A percentile compares a stretch with the other conserved stretches of the same genome.
Evolutionary conservation across 2,113 vertebrate species (phyloP).

Genomic region (Furnarius figulus): DNA sequence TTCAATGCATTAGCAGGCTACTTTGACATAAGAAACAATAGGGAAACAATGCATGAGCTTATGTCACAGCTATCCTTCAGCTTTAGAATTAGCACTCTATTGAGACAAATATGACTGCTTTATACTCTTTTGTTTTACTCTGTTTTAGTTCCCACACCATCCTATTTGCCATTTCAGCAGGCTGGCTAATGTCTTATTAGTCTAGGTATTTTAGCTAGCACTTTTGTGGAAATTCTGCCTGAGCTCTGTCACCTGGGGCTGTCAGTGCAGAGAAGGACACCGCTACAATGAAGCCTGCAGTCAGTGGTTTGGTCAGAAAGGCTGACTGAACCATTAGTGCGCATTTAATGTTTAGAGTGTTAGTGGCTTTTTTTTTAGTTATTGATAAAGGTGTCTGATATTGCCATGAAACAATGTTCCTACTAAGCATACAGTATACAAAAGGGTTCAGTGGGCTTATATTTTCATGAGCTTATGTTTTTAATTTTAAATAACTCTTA

Average conservation of each 20-base stretch:
- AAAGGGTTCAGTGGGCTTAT: background rate
- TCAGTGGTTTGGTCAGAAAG: background rate
- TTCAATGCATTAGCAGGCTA: background rate
- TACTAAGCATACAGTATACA: background rate
- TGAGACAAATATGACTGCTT: background rate
- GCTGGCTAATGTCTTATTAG: background rate
- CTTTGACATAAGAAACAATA: background rate
- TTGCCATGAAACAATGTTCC: background rate
- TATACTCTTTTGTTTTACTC: too few relatives aligned
- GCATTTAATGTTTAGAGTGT: background rate
- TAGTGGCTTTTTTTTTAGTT: background rate
- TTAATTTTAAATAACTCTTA: background rate
- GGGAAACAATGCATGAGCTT: background rate
- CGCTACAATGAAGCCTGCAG: background rate
- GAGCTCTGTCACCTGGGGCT: background rate
- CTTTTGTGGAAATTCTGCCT: background rate
- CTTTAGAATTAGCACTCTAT: background rate
- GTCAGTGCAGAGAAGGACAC: fast-evolving
- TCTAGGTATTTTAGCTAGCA: background rate
- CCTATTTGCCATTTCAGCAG: background rate
- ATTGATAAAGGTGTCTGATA: background rate
- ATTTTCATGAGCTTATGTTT: background rate
- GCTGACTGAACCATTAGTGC: background rate
- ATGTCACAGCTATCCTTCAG: background rate
- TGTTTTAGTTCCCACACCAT: fast-evolving